Base-by-base conservation (phyloP, 1,140 invertebrate genomes). In the Aphelenchoides fujianensis region DNA sequence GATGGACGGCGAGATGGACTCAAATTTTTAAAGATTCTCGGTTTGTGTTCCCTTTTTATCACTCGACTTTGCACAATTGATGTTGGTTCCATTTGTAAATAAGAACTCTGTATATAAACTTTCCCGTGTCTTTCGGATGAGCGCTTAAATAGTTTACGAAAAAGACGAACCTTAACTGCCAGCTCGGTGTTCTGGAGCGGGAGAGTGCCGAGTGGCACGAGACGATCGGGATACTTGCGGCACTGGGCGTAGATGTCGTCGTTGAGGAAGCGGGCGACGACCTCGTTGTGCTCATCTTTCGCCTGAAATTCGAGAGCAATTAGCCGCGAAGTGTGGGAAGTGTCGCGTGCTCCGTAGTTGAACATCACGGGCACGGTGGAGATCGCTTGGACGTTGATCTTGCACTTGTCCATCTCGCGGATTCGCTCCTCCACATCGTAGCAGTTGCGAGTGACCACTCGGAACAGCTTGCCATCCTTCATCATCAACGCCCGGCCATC, bases 311-410 rank as follows among this genome's bases (percentile, higher is more conserved):
- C n/a, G n/a, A n/a, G n/a, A n/a, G n/a, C n/a, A n/a, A n/a, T n/a
- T n/a, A n/a, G n/a, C n/a, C n/a, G n/a, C n/a, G n/a, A n/a, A n/a
- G n/a, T n/a, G n/a, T n/a, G n/a, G n/a, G n/a, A n/a, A n/a, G n/a
- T n/a, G n/a, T n/a, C n/a, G n/a, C n/a, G 79, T 80, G 88, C 88
- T 88, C 88, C 89, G 79, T 89, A 90, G 72, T 84, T 88, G 78
- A 89, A 90, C 89, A 90, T 89, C 12, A 90, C 89, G 12, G 89
- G 89, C 2, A 89, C 89, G 0, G 89, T 89, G n/a, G 89, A 89
- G 37, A 89, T 81, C 2, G 86, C 88, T 79, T 89, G 89, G 0
- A 88, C 86, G 62, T 83, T 82, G 3, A 89, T 88, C 68, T 87
- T 85, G 84, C 71, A 41, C 27, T 77, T 70, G 72, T 89, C 83